phyloP scores from a whole-genome alignment of 2,888 invertebrate species.

The Calameuta pallipes region DNA sequence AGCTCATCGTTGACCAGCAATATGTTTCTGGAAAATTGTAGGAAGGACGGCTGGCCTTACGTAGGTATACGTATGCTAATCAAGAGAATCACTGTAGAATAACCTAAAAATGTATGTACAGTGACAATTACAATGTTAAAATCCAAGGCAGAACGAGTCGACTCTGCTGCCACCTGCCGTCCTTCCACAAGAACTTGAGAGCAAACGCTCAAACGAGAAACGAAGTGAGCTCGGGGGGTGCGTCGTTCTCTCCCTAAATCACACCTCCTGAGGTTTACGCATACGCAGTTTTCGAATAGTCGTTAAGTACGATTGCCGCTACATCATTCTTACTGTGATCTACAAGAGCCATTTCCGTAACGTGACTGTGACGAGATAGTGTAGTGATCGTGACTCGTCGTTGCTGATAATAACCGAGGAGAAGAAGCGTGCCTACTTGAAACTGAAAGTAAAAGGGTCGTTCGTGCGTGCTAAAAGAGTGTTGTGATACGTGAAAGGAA shows the following conservation, averaged over 20 bases:
- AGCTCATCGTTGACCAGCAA: neutral
- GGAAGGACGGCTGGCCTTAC: neutral
- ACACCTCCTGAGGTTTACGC: constrained; percentile 61
- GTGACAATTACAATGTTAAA: neutral
- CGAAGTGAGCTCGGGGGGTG: neutral
- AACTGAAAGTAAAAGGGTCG: neutral
- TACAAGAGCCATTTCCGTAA: neutral
- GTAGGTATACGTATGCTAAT: neutral
- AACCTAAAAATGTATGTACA: neutral
- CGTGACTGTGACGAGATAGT: neutral
- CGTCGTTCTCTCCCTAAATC: constrained; percentile 43
- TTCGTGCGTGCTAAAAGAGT: neutral
- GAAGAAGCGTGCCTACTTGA: neutral
- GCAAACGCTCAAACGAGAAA: neutral
- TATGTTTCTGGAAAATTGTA: neutral
- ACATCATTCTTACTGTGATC: neutral
- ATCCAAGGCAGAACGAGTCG: neutral
- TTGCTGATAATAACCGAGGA: neutral
- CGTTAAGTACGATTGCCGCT: neutral
- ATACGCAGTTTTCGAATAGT: neutral
- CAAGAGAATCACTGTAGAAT: neutral
- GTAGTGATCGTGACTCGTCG: neutral
- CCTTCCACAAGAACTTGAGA: neutral
- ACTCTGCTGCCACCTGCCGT: neutral
- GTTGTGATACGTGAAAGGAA: neutral